These are phyloP conservation scores for Drosophila triauraria DNA, from an alignment of 1,140 invertebrate genomes.

Conservation along the genomic window DNA sequence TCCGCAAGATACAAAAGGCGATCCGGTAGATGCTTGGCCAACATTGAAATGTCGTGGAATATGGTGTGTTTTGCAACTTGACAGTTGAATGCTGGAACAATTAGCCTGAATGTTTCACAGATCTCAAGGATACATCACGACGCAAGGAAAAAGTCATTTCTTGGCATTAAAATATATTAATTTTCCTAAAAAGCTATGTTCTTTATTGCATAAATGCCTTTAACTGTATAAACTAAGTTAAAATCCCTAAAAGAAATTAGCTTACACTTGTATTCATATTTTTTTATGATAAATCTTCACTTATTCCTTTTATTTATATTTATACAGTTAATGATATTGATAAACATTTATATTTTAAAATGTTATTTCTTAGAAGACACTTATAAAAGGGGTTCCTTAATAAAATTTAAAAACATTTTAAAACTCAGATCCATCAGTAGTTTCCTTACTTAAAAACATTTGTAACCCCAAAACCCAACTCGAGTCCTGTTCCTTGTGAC, in stretches of 20 bases:
- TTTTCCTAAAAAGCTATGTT: not conserved
- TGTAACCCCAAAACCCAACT: too few relatives aligned
- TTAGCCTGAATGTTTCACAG: conserved; percentile 11
- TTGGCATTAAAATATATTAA: not conserved
- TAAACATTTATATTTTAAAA: not conserved
- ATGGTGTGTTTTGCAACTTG: conserved; percentile 2
- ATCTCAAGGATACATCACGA: not conserved
- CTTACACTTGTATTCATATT: too few relatives aligned
- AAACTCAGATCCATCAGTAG: too few relatives aligned
- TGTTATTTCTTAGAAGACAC: not conserved
- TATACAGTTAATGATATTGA: not conserved
- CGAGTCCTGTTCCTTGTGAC: not conserved
- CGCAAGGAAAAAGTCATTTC: not conserved
- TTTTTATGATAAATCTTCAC: too few relatives aligned
- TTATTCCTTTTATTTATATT: not conserved
- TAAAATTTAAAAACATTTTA: not conserved
- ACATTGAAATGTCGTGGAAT: conserved; percentile 49
- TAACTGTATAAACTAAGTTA: not conserved
- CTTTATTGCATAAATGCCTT: not conserved
- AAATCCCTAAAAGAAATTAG: too few relatives aligned
- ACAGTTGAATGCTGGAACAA: conserved; percentile 30
- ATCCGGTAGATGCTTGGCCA: conserved; percentile 16
- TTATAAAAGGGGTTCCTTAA: too few relatives aligned
- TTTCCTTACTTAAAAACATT: not conserved
- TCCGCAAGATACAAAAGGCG: conserved; percentile 1